Conservation (phyloP, 2,113 vertebrate genomes). For the Leucosticte australis region DNA sequence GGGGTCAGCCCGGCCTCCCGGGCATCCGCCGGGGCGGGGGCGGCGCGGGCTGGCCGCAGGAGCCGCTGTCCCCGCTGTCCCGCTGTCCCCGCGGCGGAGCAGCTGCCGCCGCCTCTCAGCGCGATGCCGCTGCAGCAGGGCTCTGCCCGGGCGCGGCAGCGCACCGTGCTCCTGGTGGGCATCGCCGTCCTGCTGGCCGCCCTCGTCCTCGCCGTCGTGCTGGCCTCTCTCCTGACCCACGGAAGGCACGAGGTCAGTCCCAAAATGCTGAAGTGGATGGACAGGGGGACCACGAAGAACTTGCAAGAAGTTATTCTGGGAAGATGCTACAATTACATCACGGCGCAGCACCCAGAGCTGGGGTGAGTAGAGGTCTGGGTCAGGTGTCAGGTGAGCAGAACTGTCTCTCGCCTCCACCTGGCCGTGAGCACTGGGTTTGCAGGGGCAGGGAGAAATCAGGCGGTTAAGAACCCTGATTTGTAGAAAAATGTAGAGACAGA, state of each 20-base stretch:
- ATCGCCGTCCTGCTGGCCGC: background rate
- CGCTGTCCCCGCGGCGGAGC: background rate
- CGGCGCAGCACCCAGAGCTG: background rate
- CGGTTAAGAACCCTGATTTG: background rate
- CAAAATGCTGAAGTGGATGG: conserved; percentile 46
- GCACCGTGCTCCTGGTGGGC: background rate
- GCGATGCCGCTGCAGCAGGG: conserved; percentile 43
- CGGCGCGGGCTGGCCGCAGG: background rate
- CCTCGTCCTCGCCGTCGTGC: background rate
- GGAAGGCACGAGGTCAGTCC: background rate
- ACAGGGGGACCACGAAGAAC: conserved; percentile 61
- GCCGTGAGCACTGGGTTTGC: fast-evolving
- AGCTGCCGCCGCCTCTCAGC: background rate
- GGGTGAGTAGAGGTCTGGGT: conserved; percentile 52
- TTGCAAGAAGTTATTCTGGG: conserved; percentile 67
- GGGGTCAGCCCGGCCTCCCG: background rate
- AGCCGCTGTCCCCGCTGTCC: background rate
- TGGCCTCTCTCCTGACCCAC: background rate
- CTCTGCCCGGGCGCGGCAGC: background rate
- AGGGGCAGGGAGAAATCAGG: background rate
- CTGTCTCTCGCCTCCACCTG: background rate
- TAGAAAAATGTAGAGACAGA: background rate
- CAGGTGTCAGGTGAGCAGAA: fast-evolving
- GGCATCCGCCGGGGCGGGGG: background rate
- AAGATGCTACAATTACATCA: conserved; percentile 66